Percentiles rank a stretch among this genome's conserved stretches.
Evolutionary conservation across 2,797 vertebrate genomes (phyloP).

Genomic region (Leptoclinus maculatus): DNA sequence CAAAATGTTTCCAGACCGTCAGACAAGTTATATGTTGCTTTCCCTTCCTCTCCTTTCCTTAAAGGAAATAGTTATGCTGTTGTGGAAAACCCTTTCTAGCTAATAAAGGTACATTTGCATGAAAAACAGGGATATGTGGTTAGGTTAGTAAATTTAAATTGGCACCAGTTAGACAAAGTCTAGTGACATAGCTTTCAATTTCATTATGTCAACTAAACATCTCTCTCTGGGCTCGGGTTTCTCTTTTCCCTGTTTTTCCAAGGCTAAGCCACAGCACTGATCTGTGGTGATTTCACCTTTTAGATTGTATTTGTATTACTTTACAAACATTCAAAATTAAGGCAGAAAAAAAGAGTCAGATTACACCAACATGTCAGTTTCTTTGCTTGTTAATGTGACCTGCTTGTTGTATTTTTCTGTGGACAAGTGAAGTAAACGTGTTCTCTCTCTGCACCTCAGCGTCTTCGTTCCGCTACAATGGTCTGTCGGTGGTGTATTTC

Average conservation of each 20-base stretch:
- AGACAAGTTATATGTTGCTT: background rate
- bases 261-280: background rate
- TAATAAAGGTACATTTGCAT: background rate
- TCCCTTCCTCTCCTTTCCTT: background rate
- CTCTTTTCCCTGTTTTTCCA: background rate
- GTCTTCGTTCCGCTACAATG: slow-evolving; percentile 77
- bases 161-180: background rate
- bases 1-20: background rate
- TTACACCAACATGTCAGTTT: background rate
- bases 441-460: slow-evolving; percentile 67
- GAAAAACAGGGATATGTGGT: background rate
- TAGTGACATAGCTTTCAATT: background rate
- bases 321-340: background rate
- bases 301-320: background rate
- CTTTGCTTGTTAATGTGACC: background rate
- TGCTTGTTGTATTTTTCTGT: background rate
- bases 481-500: slow-evolving; percentile 80
- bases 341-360: background rate
- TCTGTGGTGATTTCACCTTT: background rate
- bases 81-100: background rate
- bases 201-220: background rate
- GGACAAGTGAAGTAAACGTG: background rate
- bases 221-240: background rate
- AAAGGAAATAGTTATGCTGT: background rate
- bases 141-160: background rate